Percentiles rank a stretch among this genome's conserved stretches.
phyloP scores from a whole-genome alignment of 2,113 vertebrate species.

The Quiscalus mexicanus region DNA sequence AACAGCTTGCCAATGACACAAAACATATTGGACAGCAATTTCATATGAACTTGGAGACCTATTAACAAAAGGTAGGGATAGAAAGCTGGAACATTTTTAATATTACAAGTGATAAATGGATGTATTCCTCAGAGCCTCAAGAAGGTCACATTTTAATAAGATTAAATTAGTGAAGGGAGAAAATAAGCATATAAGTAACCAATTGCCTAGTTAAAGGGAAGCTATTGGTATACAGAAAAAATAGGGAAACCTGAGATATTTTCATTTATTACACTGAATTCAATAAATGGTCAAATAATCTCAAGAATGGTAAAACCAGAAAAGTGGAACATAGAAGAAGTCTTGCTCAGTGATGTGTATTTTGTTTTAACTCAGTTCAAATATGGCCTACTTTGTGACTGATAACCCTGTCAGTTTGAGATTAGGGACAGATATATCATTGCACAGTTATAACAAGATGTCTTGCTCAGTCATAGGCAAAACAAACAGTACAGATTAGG shows the following conservation, averaged over 20 bases:
- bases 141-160: background rate
- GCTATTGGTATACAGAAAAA: background rate
- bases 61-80: background rate
- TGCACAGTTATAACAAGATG: background rate
- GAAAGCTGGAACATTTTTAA: background rate
- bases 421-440: slow-evolving; percentile 26
- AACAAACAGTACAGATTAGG: background rate
- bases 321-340: slow-evolving; percentile 16
- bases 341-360: slow-evolving; percentile 24
- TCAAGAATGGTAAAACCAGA: slow-evolving; percentile 32
- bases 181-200: slow-evolving; percentile 16
- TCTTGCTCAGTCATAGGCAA: background rate
- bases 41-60: background rate
- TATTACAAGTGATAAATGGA: background rate
- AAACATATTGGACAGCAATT: background rate
- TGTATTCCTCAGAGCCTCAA: background rate
- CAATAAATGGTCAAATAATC: slow-evolving; percentile 50
- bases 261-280: slow-evolving; percentile 40
- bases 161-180: slow-evolving; percentile 13
- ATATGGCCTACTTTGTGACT: slow-evolving; percentile 18
- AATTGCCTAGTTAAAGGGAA: background rate
- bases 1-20: background rate
- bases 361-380: slow-evolving; percentile 41
- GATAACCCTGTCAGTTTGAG: slow-evolving; percentile 11
- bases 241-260: background rate